Base-by-base conservation (phyloP, 2,113 vertebrate species). In the Puma concolor region DNA sequence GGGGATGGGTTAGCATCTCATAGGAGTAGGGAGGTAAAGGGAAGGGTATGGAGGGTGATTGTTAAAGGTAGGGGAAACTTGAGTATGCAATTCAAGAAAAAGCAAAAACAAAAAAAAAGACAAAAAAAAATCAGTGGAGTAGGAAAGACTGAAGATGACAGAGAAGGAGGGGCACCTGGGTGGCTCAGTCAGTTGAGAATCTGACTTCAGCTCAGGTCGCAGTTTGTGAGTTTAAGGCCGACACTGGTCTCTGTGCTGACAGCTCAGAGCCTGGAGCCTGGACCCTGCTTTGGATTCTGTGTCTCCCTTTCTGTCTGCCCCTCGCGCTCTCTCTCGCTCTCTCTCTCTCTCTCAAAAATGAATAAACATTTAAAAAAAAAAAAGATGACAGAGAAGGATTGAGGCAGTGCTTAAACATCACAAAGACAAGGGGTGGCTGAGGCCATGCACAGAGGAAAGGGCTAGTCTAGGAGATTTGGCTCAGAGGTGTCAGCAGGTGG, bases 11-110 rank as follows among this genome's bases (percentile, higher is more conserved):
- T 95, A 89, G 77, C 31, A 89, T 95, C 93, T 93, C 91, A 64
- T 1, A 41, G 16, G 57, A 95, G 77, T 79, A 72, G 54, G 38
- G 77, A 21, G 14, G 63, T 25, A 71, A 96, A 96, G 11, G 31
- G 54, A 72, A 85, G 3, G 25, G 52, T 91, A 66, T 66, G 1
- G 50, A 27, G 31, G 71, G 44, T 16, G 76, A 33, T 33, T 19
- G 44, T 50, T 92, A 95, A 90, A 92, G 33, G 11, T 77, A 94
- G 27, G 19, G 16, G 11, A 60, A 94, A 82, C 33, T 5, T 84
- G 69, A 85, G 60, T 66, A 54, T 74, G 31, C 7, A 88, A 85
- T 57, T 96, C 7, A 93, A 95, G 67, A 82, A 60, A 84, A 87
- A 89, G 2, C 33, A 74, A 92, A 67, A 63, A 76, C 44, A 44